Base-by-base conservation (phyloP, 2,113 vertebrate species). In the Bucco capensis region DNA sequence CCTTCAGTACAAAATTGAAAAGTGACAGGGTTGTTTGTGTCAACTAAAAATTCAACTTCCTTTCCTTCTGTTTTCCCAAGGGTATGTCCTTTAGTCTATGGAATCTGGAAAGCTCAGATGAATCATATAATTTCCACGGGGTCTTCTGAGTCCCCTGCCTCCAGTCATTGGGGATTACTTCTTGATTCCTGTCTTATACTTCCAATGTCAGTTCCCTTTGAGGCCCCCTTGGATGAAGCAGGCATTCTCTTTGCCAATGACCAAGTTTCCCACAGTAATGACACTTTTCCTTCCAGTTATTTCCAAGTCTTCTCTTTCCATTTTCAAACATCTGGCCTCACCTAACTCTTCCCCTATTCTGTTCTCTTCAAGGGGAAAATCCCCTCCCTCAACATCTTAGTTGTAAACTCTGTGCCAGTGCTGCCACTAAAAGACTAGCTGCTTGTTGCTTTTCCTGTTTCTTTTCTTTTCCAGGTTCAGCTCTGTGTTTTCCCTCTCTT, bases 141-240 rank as follows among this genome's bases (percentile, higher is more conserved):
- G 15, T 28, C 16, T 53, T 51, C 46, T 6, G 19, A 51, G 40
- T 19, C 3, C 47, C 8, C 69, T 74, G 37, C 46, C 19, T 61
- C 51, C 44, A 51, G 9, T 35, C 16, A 15, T 9, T 61, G 51
- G 1, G 0, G 22, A n/a, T 71, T 47, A 30, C 14, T 66, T 78
- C 9, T 49, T 35, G 27, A 66, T 66, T 87, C 19, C 37, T 18
- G 3, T 54, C 23, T 65, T 47, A 14, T 5, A 14, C 37, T 30
- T 42, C 13, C 25, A 10, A 0, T 14, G n/a, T 11, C 17, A 53
- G 6, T 30, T 31, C 65, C 23, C 46, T 31, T n/a, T 14, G 2
- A 0, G 78, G 69, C 9, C 5, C 44, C 35, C 35, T 72, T 6
- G 4, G 42, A 40, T 2, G 5, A 56, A 64, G 25, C 1, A 0